Conservation (phyloP, 2,113 vertebrate genomes). For the Saccopteryx leptura region DNA sequence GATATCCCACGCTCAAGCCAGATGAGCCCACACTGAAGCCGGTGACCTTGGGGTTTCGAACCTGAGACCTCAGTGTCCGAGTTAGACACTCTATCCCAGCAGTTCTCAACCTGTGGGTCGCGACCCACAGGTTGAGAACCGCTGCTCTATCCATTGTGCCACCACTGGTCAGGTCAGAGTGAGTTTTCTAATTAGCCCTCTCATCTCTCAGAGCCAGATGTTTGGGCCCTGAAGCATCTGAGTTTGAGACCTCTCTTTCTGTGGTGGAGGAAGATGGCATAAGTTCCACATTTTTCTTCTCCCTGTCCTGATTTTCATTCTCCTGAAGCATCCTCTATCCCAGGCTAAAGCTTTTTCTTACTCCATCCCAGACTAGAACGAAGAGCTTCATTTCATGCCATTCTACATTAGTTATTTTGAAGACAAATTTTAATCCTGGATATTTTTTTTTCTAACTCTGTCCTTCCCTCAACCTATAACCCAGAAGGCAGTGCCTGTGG, state of each 20-base stretch:
- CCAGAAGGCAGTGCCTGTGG: background rate
- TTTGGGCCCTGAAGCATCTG: background rate
- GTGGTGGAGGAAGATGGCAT: background rate
- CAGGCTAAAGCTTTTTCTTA: background rate
- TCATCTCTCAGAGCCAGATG: background rate
- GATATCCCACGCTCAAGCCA: no score
- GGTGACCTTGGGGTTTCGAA: no score
- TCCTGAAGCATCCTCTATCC: background rate
- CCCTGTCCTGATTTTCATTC: background rate
- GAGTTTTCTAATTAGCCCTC: background rate
- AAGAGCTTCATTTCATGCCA: background rate
- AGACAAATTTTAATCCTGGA: background rate
- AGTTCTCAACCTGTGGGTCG: no score
- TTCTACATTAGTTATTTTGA: background rate
- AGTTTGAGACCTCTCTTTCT: background rate
- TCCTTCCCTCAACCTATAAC: background rate
- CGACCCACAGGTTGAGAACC: no score
- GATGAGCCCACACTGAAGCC: no score
- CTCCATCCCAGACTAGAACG: background rate
- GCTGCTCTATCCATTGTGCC: no score
- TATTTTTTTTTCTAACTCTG: background rate
- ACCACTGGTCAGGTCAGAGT: no score
- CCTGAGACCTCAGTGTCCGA: no score
- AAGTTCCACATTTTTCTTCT: background rate
- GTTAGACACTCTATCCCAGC: no score